These are phyloP conservation scores for Protobothrops flavoviridis DNA, from an alignment of 2,113 vertebrate genomes.

Conservation along the genomic window DNA sequence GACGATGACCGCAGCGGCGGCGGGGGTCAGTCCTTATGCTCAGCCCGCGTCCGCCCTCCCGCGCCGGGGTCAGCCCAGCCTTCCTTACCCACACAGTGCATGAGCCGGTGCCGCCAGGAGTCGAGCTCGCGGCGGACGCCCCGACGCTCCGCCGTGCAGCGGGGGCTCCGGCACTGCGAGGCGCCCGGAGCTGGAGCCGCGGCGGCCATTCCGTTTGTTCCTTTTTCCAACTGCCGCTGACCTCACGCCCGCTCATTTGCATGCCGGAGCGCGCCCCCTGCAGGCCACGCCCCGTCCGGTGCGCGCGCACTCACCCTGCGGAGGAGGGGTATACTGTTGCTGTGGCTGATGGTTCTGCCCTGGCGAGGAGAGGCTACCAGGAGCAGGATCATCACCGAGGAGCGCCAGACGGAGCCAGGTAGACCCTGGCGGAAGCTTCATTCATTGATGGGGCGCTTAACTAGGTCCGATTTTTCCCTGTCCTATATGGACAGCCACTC, in stretches of 20 bases:
- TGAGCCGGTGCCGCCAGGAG: constrained; percentile 93
- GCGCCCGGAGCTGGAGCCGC: constrained; percentile 73
- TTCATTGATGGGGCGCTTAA: neutral
- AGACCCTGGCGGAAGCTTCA: neutral
- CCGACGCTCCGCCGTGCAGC: constrained; percentile 92
- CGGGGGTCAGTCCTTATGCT: neutral
- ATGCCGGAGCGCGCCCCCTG: constrained; percentile 68
- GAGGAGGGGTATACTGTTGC: neutral
- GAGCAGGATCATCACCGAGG: accelerated
- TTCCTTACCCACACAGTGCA: constrained; percentile 94
- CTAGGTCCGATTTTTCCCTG: neutral
- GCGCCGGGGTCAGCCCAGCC: constrained; percentile 12
- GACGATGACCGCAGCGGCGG: neutral
- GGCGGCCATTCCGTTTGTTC: constrained; percentile 90
- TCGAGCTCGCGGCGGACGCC: constrained; percentile 97
- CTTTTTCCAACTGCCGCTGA: constrained; percentile 81
- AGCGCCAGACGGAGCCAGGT: neutral
- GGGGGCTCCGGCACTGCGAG: constrained; percentile 90
- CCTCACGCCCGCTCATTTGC: constrained; percentile 81
- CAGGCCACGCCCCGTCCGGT: constrained; percentile 34
- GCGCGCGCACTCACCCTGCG: neutral
- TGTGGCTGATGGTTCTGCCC: too few relatives aligned
- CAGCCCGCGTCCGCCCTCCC: neutral
- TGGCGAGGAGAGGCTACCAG: too few relatives aligned
- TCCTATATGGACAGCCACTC: neutral